Evolutionary conservation across 2,888 invertebrate genomes (phyloP).

Genomic region (Gymnocheta viridis): DNA sequence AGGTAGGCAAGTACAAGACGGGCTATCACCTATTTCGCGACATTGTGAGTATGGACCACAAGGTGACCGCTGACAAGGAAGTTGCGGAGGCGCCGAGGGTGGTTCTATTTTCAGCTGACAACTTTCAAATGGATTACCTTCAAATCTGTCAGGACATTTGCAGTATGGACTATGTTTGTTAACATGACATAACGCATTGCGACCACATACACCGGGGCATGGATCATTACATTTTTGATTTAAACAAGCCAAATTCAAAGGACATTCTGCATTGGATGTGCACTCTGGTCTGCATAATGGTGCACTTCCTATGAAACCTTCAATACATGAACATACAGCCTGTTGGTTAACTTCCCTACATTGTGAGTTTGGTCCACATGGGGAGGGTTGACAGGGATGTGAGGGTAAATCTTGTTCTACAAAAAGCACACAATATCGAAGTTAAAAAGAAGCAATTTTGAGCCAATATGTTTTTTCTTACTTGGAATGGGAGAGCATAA

Average conservation of each 20-base stretch:
- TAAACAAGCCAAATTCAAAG: conserved; percentile 87
- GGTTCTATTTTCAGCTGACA: conserved; percentile 82
- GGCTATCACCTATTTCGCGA: conserved; percentile 85
- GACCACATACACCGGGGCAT: conserved; percentile 88
- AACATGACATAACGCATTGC: conserved; percentile 88
- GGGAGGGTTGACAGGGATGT: conserved; percentile 86
- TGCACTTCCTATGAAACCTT: conserved; percentile 85
- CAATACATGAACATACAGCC: conserved; percentile 87
- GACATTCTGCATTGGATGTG: conserved; percentile 87
- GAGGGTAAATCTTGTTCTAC: conserved; percentile 74
- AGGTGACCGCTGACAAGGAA: conserved; percentile 86
- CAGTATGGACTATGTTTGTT: conserved; percentile 90
- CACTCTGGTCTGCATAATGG: conserved; percentile 89
- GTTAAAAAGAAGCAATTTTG: neutral
- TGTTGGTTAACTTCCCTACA: conserved; percentile 89
- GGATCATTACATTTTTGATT: conserved; percentile 88
- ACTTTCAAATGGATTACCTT: conserved; percentile 87
- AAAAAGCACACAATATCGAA: conserved; percentile 55
- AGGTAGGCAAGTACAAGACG: conserved; percentile 85
- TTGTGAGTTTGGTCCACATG: conserved; percentile 92
- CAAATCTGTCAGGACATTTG: conserved; percentile 85
- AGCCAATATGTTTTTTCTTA: conserved; percentile 76
- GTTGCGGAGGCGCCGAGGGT: conserved; percentile 83
- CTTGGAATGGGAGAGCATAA: conserved; percentile 84
- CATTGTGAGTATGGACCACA: conserved; percentile 87